phyloP scores from a whole-genome alignment of 2,888 invertebrate species.

The Hyalella azteca region DNA sequence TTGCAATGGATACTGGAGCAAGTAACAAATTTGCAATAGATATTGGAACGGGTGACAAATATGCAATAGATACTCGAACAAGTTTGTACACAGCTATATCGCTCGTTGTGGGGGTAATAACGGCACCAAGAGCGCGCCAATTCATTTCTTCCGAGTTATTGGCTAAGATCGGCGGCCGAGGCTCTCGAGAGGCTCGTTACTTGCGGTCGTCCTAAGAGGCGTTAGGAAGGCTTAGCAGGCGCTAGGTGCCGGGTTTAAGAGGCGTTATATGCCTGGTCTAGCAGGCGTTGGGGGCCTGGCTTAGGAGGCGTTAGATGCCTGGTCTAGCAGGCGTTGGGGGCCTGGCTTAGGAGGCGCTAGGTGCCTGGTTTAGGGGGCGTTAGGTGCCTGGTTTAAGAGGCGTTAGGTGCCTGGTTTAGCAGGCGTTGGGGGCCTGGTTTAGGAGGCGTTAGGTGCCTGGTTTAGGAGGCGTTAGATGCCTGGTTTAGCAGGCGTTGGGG shows the following conservation, averaged over 20 bases:
- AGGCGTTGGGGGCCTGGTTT: no score
- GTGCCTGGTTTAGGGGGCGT: no score
- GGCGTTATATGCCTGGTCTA: not conserved
- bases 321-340: no score
- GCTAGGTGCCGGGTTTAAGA: not conserved
- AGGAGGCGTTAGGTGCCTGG: no score
- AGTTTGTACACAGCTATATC: not conserved
- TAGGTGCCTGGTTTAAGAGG: no score
- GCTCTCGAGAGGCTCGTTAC: not conserved
- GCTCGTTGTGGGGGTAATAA: not conserved
- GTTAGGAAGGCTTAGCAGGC: not conserved
- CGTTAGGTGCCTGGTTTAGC: no score
- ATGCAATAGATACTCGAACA: constrained; percentile 17
- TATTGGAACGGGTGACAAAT: no score
- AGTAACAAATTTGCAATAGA: no score
- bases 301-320: not conserved
- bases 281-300: not conserved
- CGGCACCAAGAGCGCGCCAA: not conserved
- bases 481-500: no score
- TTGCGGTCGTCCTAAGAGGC: not conserved
- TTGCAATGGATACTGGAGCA: no score
- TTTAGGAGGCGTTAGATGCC: no score
- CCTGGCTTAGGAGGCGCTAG: no score
- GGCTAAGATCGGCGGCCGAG: not conserved
- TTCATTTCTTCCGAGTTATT: not conserved